Evolutionary conservation across 2,797 vertebrate genomes (phyloP).

Genomic region (Lagorchestes hirsutus): DNA sequence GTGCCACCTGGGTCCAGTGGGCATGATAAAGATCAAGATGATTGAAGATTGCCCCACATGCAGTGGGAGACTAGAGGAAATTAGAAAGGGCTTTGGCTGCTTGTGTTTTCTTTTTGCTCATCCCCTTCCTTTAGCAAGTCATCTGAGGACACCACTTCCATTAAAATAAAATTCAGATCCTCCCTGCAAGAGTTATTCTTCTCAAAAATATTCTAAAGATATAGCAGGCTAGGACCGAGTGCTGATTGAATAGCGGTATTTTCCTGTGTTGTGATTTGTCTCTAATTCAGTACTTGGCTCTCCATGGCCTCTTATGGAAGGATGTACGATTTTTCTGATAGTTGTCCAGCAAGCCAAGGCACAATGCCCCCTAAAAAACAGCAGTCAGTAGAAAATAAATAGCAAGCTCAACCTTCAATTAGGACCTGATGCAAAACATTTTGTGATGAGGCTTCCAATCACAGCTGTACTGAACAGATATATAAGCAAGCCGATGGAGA

Average conservation of each 20-base stretch:
- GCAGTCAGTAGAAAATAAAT: constrained; percentile 56
- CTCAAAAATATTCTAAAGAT: constrained; percentile 57
- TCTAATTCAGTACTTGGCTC: constrained; percentile 38
- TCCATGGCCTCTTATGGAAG: constrained; percentile 56
- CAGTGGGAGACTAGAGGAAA: constrained; percentile 49
- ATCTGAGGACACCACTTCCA: constrained; percentile 51
- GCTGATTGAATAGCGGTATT: constrained; percentile 72
- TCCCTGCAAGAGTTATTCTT: constrained; percentile 52
- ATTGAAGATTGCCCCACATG: not conserved
- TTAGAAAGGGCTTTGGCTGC: constrained; percentile 46
- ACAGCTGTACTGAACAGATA: not conserved
- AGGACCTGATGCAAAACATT: constrained; percentile 40
- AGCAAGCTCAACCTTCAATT: constrained; percentile 28
- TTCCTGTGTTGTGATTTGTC: constrained; percentile 58
- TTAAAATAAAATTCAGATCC: constrained; percentile 38
- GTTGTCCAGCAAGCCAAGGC: constrained; percentile 55
- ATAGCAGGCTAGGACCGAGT: constrained; percentile 52
- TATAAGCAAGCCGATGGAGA: not conserved
- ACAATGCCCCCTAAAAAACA: constrained; percentile 61
- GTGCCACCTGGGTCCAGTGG: not conserved
- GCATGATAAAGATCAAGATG: not conserved
- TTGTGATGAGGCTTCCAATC: constrained; percentile 42
- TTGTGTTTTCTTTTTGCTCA: not conserved
- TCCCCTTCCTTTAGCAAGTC: constrained; percentile 28
- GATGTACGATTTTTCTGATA: constrained; percentile 60